Evolutionary conservation across 2,888 invertebrate genomes (phyloP).

Genomic region (Uropetala carovei): DNA sequence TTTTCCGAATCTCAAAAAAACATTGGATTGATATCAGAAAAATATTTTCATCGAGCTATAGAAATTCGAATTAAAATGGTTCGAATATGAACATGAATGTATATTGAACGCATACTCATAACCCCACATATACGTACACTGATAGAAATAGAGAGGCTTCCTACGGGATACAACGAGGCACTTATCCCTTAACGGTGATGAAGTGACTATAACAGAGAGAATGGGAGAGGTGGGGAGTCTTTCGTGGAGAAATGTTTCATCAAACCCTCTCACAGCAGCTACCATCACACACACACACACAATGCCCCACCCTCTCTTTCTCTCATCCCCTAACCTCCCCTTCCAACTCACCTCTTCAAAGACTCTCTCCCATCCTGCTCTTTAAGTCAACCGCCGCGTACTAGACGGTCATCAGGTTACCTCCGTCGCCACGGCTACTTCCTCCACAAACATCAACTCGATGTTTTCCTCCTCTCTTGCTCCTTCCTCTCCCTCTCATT

Average conservation of each 20-base stretch:
- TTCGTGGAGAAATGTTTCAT: neutral
- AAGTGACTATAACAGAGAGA: neutral
- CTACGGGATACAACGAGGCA: neutral
- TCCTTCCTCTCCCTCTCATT: neutral
- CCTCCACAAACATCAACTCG: constrained; percentile 61
- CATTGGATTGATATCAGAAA: too few relatives aligned
- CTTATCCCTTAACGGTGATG: constrained; percentile 15
- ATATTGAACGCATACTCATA: too few relatives aligned
- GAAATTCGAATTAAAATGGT: too few relatives aligned
- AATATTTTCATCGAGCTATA: too few relatives aligned
- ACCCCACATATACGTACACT: too few relatives aligned
- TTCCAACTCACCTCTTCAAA: neutral
- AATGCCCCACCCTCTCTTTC: neutral
- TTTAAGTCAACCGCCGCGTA: constrained; percentile 60
- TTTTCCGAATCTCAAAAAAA: too few relatives aligned
- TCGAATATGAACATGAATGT: too few relatives aligned
- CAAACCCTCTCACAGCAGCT: neutral
- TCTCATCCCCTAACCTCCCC: neutral
- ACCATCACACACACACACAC: too few relatives aligned
- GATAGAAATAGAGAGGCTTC: too few relatives aligned
- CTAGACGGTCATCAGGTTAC: constrained; percentile 62
- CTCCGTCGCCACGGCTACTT: constrained; percentile 57
- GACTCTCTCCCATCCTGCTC: constrained; percentile 12
- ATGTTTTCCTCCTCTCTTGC: constrained; percentile 27
- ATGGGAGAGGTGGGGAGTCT: neutral